Conservation (phyloP, 2,888 invertebrate genomes). For the Coelogynopora nodosa region DNA sequence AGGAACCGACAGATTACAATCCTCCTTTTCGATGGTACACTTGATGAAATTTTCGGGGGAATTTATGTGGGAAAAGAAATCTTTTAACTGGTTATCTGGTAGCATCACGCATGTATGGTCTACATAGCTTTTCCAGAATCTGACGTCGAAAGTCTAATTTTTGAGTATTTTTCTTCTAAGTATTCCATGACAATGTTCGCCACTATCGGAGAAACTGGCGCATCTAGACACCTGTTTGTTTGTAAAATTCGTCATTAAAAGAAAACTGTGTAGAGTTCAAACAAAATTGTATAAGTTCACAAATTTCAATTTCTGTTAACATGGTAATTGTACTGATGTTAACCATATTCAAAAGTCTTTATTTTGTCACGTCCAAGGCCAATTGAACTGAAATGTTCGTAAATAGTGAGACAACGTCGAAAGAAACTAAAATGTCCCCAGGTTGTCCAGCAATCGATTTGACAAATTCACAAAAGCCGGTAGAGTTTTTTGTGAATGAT, state of each 20-base stretch:
- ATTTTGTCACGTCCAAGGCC: conserved; percentile 15
- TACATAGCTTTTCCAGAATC: too few relatives aligned
- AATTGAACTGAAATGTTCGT: neutral
- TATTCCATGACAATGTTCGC: conserved; percentile 13
- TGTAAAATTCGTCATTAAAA: conserved; percentile 11
- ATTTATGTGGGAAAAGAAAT: too few relatives aligned
- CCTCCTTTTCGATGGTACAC: too few relatives aligned
- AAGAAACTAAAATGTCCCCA: neutral
- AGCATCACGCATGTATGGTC: too few relatives aligned
- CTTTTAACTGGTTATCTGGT: too few relatives aligned
- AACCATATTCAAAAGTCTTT: neutral
- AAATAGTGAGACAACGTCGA: neutral
- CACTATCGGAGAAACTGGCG: conserved; percentile 29
- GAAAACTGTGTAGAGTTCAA: neutral
- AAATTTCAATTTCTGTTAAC: neutral
- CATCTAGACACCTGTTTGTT: conserved; percentile 4
- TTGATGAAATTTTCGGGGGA: too few relatives aligned
- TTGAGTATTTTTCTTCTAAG: conserved; percentile 11
- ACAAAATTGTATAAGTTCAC: neutral
- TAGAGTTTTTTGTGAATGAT: neutral
- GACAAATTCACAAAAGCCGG: neutral
- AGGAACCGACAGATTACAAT: too few relatives aligned
- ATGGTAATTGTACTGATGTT: neutral
- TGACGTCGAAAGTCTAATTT: neutral
- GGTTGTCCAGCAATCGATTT: neutral